Evolutionary conservation across 2,113 vertebrate genomes (phyloP).

Genomic region (Peromyscus maniculatus): DNA sequence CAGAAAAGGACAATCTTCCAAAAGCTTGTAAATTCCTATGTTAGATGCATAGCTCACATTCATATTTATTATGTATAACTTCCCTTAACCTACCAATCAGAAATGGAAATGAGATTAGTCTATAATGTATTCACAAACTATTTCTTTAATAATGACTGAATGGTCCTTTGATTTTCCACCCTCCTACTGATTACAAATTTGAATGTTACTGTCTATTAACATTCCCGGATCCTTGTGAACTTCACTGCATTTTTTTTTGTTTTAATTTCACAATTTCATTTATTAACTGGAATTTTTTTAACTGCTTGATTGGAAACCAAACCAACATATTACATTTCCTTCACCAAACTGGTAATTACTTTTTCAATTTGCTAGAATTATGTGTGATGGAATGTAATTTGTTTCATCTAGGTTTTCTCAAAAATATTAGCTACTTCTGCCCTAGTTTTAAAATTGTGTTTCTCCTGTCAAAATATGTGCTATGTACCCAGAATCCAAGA

Average conservation of each 20-base stretch:
- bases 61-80: slow-evolving; percentile 70
- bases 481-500: not conserved
- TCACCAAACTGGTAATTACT: slow-evolving; percentile 69
- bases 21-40: slow-evolving; percentile 5
- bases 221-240: slow-evolving; percentile 54
- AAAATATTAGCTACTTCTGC: slow-evolving; percentile 50
- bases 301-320: slow-evolving; percentile 68
- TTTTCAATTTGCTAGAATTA: slow-evolving; percentile 74
- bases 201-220: slow-evolving; percentile 69
- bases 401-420: slow-evolving; percentile 50
- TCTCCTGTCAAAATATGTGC: slow-evolving; percentile 9
- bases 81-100: slow-evolving; percentile 71
- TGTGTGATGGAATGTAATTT: slow-evolving; percentile 72
- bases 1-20: slow-evolving; percentile 41
- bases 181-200: slow-evolving; percentile 74
- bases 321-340: slow-evolving; percentile 56
- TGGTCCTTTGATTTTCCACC: slow-evolving; percentile 75
- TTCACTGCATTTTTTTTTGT: slow-evolving; percentile 40
- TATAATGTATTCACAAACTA: slow-evolving; percentile 66
- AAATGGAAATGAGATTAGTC: slow-evolving; percentile 75
- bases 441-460: slow-evolving; percentile 58
- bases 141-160: slow-evolving; percentile 74
- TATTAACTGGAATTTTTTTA: slow-evolving; percentile 63
- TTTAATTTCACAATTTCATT: slow-evolving; percentile 69
- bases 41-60: slow-evolving; percentile 50